Conservation (phyloP, 2,113 vertebrate species). For the Sardina pilchardus region DNA sequence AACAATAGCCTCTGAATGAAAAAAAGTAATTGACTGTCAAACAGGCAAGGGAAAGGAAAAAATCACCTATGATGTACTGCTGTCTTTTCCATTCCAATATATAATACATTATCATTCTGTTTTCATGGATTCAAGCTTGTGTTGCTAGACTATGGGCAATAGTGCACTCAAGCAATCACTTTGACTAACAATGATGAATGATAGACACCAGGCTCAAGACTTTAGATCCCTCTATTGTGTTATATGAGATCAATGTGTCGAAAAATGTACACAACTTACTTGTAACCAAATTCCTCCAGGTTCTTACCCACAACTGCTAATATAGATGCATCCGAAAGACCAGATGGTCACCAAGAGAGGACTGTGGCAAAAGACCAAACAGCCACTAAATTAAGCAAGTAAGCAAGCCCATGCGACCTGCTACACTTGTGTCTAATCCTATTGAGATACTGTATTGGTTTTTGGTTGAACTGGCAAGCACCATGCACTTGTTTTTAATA, state of each 20-base stretch:
- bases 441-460: not conserved
- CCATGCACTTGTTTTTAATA: not conserved
- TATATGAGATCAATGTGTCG: not conserved
- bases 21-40: constrained; percentile 27
- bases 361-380: no score
- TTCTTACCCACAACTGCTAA: no score
- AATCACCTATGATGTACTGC: constrained; percentile 7
- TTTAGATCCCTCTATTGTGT: not conserved
- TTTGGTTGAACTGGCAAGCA: not conserved
- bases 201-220: not conserved
- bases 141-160: not conserved
- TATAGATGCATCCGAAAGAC: no score
- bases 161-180: not conserved
- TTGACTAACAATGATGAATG: not conserved
- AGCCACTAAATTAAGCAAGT: no score
- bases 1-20: constrained; percentile 13
- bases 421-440: not conserved
- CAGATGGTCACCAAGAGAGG: no score
- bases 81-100: not conserved
- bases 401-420: not conserved
- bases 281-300: no score
- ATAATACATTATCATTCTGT: not conserved
- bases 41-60: constrained; percentile 16
- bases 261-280: not conserved
- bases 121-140: not conserved